Evolutionary conservation across 2,797 vertebrate species (phyloP).

Genomic region (Zenarchopterus dispar): DNA sequence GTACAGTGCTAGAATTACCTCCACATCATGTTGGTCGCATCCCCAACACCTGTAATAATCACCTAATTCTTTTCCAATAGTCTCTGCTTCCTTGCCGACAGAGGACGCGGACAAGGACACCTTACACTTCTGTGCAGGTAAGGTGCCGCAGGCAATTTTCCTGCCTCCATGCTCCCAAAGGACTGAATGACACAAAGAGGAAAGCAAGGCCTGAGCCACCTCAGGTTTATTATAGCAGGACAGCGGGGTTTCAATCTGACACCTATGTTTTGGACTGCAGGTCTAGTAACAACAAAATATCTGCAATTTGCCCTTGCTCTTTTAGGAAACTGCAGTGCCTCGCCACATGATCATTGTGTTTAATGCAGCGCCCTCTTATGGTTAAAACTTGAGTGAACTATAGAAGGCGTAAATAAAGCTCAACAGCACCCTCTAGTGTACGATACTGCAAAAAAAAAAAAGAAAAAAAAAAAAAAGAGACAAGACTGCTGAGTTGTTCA

Average conservation of each 20-base stretch:
- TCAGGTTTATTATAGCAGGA: slow-evolving; percentile 30
- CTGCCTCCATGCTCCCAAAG: slow-evolving; percentile 17
- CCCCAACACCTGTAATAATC: slow-evolving; percentile 1
- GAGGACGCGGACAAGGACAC: slow-evolving; percentile 50
- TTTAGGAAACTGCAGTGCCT: slow-evolving; percentile 41
- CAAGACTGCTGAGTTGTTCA: not conserved
- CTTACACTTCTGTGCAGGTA: slow-evolving; percentile 18
- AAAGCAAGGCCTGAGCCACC: slow-evolving; percentile 8
- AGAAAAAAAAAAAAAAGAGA: too few relatives aligned
- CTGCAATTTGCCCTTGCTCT: slow-evolving; percentile 34
- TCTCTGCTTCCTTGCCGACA: slow-evolving; percentile 15
- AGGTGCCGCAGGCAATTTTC: slow-evolving; percentile 29
- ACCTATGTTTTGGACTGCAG: slow-evolving; percentile 34
- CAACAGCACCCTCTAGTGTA: slow-evolving; percentile 53
- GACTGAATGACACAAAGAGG: slow-evolving; percentile 19
- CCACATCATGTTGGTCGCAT: slow-evolving; percentile 2
- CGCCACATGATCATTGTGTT: slow-evolving; percentile 18
- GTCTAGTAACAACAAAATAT: slow-evolving; percentile 3
- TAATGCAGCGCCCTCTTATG: slow-evolving; percentile 71
- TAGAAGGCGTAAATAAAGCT: not conserved
- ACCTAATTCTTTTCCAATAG: slow-evolving; percentile 5
- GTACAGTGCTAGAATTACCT: slow-evolving; percentile 12
- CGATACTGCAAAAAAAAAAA: slow-evolving; percentile 6
- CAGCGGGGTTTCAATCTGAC: slow-evolving; percentile 6
- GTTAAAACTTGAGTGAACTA: slow-evolving; percentile 2